Percentiles rank a stretch among this genome's conserved stretches.
Evolutionary conservation across 2,888 invertebrate species (phyloP).

Genomic region (Iphiclides podalirius): DNA sequence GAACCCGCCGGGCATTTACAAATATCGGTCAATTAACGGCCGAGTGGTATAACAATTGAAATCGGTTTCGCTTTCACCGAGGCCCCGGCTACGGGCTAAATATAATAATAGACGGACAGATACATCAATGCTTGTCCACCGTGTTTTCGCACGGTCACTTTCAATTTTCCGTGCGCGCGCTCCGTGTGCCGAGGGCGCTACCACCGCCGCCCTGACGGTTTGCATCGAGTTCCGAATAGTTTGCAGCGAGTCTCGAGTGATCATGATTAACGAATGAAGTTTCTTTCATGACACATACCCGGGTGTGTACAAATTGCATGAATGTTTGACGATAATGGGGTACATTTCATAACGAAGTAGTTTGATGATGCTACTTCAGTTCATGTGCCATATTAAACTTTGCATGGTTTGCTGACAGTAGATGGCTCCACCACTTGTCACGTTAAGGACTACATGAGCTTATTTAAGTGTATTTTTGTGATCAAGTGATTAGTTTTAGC

Average conservation of each 20-base stretch:
- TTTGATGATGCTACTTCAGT: too few species aligned
- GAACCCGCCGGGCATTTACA: conserved; percentile 65
- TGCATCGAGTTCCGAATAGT: conserved; percentile 2
- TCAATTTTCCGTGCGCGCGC: conserved; percentile 58
- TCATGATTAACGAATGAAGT: too few species aligned
- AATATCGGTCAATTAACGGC: conserved; percentile 67
- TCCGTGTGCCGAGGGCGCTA: conserved; percentile 3
- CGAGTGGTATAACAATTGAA: conserved; percentile 72
- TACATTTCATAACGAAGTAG: too few species aligned
- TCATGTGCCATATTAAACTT: too few species aligned
- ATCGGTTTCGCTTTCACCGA: conserved; percentile 70
- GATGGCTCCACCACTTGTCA: too few species aligned
- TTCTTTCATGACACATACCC: too few species aligned
- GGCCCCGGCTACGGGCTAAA: conserved; percentile 62
- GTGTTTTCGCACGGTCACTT: conserved; percentile 62
- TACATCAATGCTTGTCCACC: conserved; percentile 66
- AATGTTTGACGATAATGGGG: too few species aligned
- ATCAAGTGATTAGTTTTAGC: too few species aligned
- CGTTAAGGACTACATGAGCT: too few species aligned
- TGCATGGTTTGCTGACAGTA: too few species aligned
- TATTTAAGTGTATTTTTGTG: too few species aligned
- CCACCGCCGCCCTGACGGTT: background rate
- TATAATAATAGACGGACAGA: conserved; percentile 74
- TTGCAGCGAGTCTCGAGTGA: background rate
- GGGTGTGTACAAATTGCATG: too few species aligned